These are phyloP conservation scores for Unio delphinus DNA, from an alignment of 2,888 invertebrate genomes.

Conservation along the genomic window DNA sequence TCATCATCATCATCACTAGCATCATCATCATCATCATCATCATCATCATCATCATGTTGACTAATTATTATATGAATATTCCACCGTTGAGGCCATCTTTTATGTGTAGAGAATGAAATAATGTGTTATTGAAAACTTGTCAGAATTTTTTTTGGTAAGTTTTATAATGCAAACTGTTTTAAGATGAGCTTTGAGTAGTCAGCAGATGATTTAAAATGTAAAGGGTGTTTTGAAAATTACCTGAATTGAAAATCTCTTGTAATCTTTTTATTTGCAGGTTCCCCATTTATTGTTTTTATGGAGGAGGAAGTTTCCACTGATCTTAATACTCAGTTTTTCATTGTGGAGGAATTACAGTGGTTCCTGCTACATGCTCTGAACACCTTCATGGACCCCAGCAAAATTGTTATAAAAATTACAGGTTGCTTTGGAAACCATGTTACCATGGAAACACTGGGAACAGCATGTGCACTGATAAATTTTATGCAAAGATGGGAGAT, in stretches of 20 bases:
- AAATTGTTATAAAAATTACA: conserved; percentile 55
- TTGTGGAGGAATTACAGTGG: conserved; percentile 43
- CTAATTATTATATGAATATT: neutral
- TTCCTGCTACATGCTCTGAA: conserved; percentile 54
- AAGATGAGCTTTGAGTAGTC: too few relatives aligned
- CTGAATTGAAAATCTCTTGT: too few relatives aligned
- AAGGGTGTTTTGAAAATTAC: too few relatives aligned
- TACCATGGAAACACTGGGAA: too few relatives aligned
- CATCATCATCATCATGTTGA: too few relatives aligned
- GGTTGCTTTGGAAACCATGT: conserved; percentile 39
- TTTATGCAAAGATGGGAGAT: too few relatives aligned
- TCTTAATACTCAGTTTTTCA: conserved; percentile 30
- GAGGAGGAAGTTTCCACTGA: conserved; percentile 33
- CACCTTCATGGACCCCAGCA: conserved; percentile 44
- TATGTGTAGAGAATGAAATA: neutral
- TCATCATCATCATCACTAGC: too few relatives aligned
- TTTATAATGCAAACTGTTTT: too few relatives aligned
- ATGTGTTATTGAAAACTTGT: neutral
- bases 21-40: too few relatives aligned
- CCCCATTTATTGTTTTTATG: conserved; percentile 56
- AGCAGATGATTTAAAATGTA: too few relatives aligned
- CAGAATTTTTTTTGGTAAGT: too few relatives aligned
- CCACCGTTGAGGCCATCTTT: neutral
- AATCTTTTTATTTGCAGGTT: conserved; percentile 41
- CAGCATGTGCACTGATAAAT: too few relatives aligned